Percentiles rank a stretch among this genome's conserved stretches.
phyloP scores from a whole-genome alignment of 2,113 vertebrate species.

The Aegithalos caudatus region DNA sequence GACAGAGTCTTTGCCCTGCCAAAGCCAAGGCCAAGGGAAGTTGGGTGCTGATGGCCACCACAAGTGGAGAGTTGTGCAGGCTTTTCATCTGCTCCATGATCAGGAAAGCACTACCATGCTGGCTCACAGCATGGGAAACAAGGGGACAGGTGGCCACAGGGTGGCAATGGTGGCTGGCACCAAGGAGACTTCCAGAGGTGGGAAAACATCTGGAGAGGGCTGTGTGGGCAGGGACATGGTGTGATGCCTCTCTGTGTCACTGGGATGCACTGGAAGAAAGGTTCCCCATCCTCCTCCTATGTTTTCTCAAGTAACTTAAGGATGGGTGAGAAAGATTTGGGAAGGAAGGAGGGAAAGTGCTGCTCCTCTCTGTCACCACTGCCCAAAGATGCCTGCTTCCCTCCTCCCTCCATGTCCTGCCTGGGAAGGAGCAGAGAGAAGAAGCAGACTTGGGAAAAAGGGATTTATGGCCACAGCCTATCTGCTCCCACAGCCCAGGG shows the following conservation, averaged over 20 bases:
- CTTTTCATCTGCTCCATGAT: neutral
- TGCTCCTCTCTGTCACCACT: neutral
- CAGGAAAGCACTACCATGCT: neutral
- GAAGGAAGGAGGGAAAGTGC: neutral
- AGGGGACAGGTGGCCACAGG: neutral
- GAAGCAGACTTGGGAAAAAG: neutral
- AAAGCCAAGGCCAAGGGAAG: neutral
- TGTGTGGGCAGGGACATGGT: neutral
- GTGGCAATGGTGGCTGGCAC: neutral
- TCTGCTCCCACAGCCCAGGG: neutral
- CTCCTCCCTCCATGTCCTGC: neutral
- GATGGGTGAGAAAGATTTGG: neutral
- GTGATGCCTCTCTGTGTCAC: neutral
- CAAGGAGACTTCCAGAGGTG: neutral
- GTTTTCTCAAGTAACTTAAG: neutral
- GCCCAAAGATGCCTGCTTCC: neutral
- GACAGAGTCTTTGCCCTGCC: neutral
- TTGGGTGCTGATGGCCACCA: neutral
- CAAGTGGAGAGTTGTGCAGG: fast-evolving
- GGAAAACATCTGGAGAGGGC: neutral
- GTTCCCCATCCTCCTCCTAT: neutral
- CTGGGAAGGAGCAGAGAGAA: neutral
- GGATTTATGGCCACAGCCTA: neutral
- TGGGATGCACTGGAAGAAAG: neutral
- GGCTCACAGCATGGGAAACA: neutral